phyloP scores from a whole-genome alignment of 1,140 invertebrate species.

The Wiebesia pumilae region DNA sequence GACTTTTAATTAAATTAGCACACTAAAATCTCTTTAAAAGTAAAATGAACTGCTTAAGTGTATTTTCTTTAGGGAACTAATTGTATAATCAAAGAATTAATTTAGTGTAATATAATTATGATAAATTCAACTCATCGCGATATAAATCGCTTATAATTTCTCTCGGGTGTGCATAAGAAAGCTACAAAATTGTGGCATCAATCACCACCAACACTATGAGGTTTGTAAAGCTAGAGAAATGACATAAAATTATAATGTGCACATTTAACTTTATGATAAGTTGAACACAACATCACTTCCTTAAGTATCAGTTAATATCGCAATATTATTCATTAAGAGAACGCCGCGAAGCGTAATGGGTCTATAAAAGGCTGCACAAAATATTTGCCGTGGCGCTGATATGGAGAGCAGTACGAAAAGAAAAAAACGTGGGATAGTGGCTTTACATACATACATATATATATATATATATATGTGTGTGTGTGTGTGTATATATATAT shows the following conservation, averaged over 20 bases:
- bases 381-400: constrained; percentile 8
- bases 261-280: constrained; percentile 47
- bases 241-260: constrained; percentile 51
- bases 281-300: constrained; percentile 52
- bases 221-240: constrained; percentile 46
- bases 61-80: neutral
- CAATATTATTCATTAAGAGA: constrained; percentile 51
- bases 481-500: neutral
- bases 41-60: neutral
- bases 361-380: constrained; percentile 39
- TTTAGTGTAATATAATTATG: constrained; percentile 5
- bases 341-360: constrained; percentile 37
- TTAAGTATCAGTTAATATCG: constrained; percentile 50
- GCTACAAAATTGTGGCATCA: constrained; percentile 35
- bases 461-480: neutral
- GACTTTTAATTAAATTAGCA: neutral
- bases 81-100: constrained; percentile 13
- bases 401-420: neutral
- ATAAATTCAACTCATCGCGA: neutral
- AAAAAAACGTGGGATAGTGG: neutral
- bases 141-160: constrained; percentile 25
- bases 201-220: constrained; percentile 32
- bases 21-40: neutral
- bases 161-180: neutral
- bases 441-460: neutral